Evolutionary conservation across 1,140 invertebrate species (phyloP), one percentile per base, ranked within the genome.

Genomic region (Lordiphosa collinella): DNA sequence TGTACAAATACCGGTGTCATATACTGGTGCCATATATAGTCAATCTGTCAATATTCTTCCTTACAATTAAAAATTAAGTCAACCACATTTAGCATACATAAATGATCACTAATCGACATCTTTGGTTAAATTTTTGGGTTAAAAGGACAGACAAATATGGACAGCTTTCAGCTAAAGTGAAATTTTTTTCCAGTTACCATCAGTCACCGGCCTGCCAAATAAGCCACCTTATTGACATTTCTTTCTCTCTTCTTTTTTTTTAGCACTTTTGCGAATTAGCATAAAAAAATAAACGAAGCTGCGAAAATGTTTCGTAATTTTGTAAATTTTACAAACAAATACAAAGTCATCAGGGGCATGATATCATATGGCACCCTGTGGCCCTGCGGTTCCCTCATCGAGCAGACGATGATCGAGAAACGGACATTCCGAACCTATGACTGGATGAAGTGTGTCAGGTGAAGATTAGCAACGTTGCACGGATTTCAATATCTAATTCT

Each of bases 331-430:
- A 78, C 84, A 63, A 74, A 69, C 48, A 80, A 88, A 68, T 89
- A 91, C 56, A 91, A 93, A 7, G 85, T 95, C 3, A 87, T 91
- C 4, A 84, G 92, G 37, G 93, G 93, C 43, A 93, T 93, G 92
- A 87, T 90, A 18, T 91, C 92, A 6, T 94, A 94, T 61, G 87
- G 90, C 3, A 71, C 92, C 1, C 91, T 93, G 41, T 94, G 92
- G 92, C 93, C 93, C 10, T 84, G 90, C 9, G 92, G 91, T 13
- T 86, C 67, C 37, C 75, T 88, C 12, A 76, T 86, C 53, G 91
- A 92, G 67, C 91, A 92, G 71, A 91, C 91, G 56, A 66, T 92
- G 29, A 88, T 89, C 36, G 90, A 91, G 54, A 90, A 90, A 52
- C 88, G 91, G 34, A 89, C 92, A 75, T 80, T 91, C 48, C 90